A percentile compares a stretch with the other conserved stretches of the same genome.
These are phyloP conservation scores for Trissonchulus sp. DNA, from an alignment of 2,888 invertebrate species.

Conservation along the genomic window DNA sequence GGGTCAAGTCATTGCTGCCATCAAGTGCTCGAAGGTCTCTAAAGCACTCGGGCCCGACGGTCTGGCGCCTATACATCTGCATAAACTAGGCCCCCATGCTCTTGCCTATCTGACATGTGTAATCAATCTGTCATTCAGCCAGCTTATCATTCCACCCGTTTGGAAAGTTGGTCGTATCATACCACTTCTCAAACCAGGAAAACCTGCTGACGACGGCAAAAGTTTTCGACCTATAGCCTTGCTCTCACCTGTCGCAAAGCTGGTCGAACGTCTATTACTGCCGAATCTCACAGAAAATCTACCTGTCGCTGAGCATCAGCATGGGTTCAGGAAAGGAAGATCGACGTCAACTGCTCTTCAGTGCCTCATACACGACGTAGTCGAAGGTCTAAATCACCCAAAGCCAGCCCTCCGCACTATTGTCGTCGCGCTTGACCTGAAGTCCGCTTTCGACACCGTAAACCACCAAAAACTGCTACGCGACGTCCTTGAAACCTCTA, in stretches of 20 bases:
- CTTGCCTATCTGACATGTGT: not conserved
- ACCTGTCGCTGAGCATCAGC: too few relatives aligned
- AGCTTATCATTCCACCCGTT: not conserved
- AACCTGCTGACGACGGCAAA: not conserved
- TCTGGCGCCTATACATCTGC: not conserved
- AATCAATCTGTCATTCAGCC: not conserved
- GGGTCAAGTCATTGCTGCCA: not conserved
- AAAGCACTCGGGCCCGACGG: slow-evolving; percentile 17
- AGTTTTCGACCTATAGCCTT: slow-evolving; percentile 1
- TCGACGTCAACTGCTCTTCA: too few relatives aligned
- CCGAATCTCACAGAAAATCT: too few relatives aligned
- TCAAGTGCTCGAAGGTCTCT: not conserved
- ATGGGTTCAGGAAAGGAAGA: too few relatives aligned
- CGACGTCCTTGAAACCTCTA: too few relatives aligned
- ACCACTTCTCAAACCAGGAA: slow-evolving; percentile 19
- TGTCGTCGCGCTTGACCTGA: too few relatives aligned
- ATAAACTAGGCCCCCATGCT: not conserved
- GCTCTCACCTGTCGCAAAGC: slow-evolving; percentile 1
- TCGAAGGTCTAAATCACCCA: too few relatives aligned
- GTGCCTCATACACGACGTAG: too few relatives aligned
- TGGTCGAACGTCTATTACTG: not conserved
- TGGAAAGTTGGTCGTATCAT: slow-evolving; percentile 7
- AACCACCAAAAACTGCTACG: too few relatives aligned
- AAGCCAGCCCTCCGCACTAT: too few relatives aligned
- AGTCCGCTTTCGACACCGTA: too few relatives aligned